phyloP scores from a whole-genome alignment of 2,888 invertebrate species.

The Cremastinae sp. region DNA sequence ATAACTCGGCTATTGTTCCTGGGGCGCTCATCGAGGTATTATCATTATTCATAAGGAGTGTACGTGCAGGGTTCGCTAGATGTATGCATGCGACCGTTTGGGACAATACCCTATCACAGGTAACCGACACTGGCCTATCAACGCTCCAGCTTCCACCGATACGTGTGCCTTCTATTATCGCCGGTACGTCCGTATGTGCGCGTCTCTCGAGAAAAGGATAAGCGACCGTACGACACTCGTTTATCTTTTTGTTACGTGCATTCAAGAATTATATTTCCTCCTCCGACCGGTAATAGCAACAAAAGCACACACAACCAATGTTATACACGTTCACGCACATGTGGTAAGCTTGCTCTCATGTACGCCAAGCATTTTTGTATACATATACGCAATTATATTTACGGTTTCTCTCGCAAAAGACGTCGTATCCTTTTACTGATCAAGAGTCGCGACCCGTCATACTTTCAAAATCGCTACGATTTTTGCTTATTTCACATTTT shows the following conservation, averaged over 20 bases:
- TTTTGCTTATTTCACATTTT: too few species aligned
- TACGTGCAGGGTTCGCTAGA: constrained; percentile 1
- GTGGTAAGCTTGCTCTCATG: background rate
- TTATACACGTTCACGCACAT: background rate
- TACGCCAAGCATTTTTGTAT: too few species aligned
- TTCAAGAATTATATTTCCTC: constrained; percentile 52
- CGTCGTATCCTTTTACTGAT: constrained; percentile 3
- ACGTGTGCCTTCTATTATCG: constrained; percentile 30
- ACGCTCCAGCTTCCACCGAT: constrained; percentile 15
- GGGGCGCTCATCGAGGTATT: constrained; percentile 71
- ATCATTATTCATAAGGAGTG: constrained; percentile 74
- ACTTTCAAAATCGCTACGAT: constrained; percentile 29
- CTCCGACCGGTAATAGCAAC: constrained; percentile 38
- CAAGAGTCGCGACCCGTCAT: constrained; percentile 17
- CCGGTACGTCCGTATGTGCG: background rate
- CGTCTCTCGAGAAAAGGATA: constrained; percentile 23
- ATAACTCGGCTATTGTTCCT: constrained; percentile 76
- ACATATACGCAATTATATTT: background rate
- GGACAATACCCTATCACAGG: constrained; percentile 54
- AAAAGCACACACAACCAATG: constrained; percentile 13
- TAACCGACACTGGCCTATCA: constrained; percentile 47
- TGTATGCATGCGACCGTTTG: constrained; percentile 40
- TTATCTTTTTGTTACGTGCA: constrained; percentile 46
- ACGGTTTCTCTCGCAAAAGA: background rate
- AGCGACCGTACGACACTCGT: constrained; percentile 38